Evolutionary conservation across 2,797 vertebrate species (phyloP).

Genomic region (Propithecus perrieri): DNA sequence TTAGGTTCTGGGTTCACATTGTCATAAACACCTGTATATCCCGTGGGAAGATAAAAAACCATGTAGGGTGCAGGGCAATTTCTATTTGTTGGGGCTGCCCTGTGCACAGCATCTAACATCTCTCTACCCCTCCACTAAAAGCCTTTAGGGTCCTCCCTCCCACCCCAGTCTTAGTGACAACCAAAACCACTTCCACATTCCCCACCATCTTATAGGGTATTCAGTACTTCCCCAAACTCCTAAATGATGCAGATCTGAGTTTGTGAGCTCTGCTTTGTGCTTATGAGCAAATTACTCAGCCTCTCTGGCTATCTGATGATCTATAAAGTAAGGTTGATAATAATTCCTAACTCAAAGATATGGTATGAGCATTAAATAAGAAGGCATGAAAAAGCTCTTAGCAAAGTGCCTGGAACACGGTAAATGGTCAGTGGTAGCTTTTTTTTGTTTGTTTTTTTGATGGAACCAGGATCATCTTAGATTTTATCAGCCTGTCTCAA

Average conservation of each 20-base stretch:
- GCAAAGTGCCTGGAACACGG: neutral
- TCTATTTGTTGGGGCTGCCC: neutral
- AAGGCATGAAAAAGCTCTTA: neutral
- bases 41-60: neutral
- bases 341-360: neutral
- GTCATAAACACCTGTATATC: neutral
- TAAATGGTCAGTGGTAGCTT: neutral
- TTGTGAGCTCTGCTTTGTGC: neutral
- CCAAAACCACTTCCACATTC: too few species aligned
- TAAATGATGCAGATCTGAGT: neutral
- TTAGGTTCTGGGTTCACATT: neutral
- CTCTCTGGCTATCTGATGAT: neutral
- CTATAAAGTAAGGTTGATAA: neutral
- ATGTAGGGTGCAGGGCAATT: rapidly evolving
- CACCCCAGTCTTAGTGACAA: neutral
- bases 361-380: neutral
- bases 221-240: too few species aligned
- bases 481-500: neutral
- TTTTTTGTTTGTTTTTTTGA: neutral
- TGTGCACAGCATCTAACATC: neutral
- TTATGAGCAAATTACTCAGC: neutral
- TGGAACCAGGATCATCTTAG: neutral
- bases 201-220: neutral
- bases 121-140: neutral
- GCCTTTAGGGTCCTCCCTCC: neutral